phyloP scores from a whole-genome alignment of 2,797 vertebrate species.

The Myotis pilosus region DNA sequence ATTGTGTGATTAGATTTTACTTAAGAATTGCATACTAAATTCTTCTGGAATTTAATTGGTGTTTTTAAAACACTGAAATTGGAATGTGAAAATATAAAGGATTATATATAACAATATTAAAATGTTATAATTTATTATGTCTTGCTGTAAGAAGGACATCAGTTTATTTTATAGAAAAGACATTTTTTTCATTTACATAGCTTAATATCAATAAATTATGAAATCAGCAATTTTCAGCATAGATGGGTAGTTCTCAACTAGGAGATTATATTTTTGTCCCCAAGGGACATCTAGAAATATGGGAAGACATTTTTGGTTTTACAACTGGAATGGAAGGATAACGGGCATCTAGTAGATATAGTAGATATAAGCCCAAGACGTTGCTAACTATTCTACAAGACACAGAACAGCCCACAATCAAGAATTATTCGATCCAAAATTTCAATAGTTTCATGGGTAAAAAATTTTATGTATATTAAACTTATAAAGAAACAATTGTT shows the following conservation, averaged over 20 bases:
- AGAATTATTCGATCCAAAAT: background rate
- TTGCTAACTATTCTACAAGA: background rate
- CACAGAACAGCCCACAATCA: background rate
- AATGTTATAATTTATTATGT: background rate
- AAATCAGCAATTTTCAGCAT: background rate
- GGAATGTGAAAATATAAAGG: background rate
- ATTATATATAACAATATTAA: background rate
- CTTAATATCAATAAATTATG: background rate
- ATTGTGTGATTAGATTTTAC: background rate
- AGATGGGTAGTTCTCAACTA: background rate
- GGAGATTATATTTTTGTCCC: background rate
- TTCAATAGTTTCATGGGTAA: background rate
- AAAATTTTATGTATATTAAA: background rate
- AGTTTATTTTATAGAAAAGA: background rate
- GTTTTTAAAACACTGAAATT: constrained; percentile 26
- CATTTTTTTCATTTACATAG: background rate
- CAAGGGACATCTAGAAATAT: background rate
- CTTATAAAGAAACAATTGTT: background rate
- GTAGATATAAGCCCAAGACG: background rate
- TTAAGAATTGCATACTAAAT: background rate
- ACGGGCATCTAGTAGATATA: background rate
- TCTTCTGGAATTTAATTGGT: background rate
- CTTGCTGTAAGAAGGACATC: background rate
- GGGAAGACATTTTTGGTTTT: background rate
- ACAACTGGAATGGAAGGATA: background rate